Conservation (phyloP, 2,888 invertebrate species). For the Frankliniella intonsa region DNA sequence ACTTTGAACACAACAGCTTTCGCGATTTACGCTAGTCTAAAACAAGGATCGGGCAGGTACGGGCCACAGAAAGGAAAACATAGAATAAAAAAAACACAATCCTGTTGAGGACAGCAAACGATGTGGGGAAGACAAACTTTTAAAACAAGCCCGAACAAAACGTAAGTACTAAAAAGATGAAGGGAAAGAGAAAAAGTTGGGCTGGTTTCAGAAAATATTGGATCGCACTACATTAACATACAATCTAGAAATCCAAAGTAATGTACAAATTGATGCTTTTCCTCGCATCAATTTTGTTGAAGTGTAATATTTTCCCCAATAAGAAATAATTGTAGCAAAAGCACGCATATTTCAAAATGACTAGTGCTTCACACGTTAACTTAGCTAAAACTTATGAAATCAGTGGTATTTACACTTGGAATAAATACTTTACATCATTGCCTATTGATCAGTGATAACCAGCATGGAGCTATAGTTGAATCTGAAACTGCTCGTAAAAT, state of each 20-base stretch:
- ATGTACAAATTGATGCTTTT: background rate
- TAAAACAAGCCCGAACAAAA: background rate
- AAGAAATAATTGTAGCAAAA: background rate
- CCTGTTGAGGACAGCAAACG: background rate
- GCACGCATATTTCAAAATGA: background rate
- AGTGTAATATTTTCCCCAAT: constrained; percentile 16
- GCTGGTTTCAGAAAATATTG: background rate
- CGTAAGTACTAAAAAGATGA: background rate
- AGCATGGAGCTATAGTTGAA: too few species aligned
- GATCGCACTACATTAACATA: background rate
- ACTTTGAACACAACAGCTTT: too few species aligned
- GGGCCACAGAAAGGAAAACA: background rate
- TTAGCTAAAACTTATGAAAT: background rate
- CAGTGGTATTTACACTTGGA: background rate
- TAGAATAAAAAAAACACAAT: background rate
- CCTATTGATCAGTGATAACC: background rate
- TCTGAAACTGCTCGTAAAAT: background rate
- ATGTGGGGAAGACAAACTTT: background rate
- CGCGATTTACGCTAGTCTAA: background rate
- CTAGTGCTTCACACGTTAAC: background rate
- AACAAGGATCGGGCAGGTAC: background rate
- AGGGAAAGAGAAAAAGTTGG: background rate
- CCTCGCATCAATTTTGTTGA: constrained; percentile 1
- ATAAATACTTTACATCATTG: background rate
- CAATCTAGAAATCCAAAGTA: background rate